Base-by-base conservation (phyloP, 2,888 invertebrate genomes). In the Blomia tropicalis region DNA sequence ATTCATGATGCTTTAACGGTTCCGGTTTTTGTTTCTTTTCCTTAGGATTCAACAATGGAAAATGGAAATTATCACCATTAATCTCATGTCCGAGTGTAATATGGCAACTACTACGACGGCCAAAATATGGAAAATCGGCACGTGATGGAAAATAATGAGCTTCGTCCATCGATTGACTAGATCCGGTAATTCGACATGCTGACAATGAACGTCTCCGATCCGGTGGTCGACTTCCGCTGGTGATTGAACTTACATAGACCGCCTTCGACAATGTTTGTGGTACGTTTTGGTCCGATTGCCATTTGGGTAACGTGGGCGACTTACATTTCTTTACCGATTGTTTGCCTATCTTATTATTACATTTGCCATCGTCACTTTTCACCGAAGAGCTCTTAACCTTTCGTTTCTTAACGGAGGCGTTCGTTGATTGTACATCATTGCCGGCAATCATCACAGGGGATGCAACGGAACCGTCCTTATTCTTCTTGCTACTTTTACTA, bases 101-200 rank as follows among this genome's bases (percentile, higher is more conserved):
- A 2, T 58, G 36, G 41, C 59, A 58, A 43, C 59, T 58, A 4
- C 22, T 27, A 2, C 47, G 43, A 2, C 43, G 36, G 25, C 27
- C 43, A 41, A 58, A 58, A 7, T 3, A 19, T 17, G 59, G 59
- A 43, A 58, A 58, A 43, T 58, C 59, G 41, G 17, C 19, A 19
- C 25, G 19, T 17, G 36, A 44, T n/a, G 59, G 59, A 58, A 58
- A 58, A 27, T 58, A 58, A 23, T 58, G 59, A 17, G 59, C 23
- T 25, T 43, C 59, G 22, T 58, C 59, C 19, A 58, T n/a, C 7
- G 47, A 44, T 4, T 19, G 22, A 41, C 59, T 58, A 2, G 19
- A 17, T 43, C 59, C 59, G 2, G 59, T 58, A 1, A 58, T 36
- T 22, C 59, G 59, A 58, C 59, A 58, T 22, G 41, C 22, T 41